A percentile compares a stretch with the other conserved stretches of the same genome.
These are phyloP conservation scores for Cheilosia vulpina DNA, from an alignment of 2,888 invertebrate genomes.

Conservation along the genomic window DNA sequence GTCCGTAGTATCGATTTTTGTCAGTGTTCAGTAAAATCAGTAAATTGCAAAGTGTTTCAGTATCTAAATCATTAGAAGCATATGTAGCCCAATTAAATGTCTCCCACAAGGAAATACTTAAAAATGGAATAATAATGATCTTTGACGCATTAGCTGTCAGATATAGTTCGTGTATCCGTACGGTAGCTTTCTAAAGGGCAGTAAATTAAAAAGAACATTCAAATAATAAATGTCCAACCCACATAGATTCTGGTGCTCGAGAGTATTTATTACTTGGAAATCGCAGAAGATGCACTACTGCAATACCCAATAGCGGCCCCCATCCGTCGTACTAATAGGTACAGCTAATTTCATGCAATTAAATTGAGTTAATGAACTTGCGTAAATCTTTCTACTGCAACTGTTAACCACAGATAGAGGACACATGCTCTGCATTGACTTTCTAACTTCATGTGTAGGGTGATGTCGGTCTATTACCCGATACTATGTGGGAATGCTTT, in stretches of 20 bases:
- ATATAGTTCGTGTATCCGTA: too few relatives aligned
- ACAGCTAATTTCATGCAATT: constrained; percentile 25
- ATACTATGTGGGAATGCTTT: not conserved
- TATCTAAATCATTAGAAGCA: not conserved
- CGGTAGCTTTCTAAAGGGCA: constrained; percentile 8
- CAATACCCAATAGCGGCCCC: not conserved
- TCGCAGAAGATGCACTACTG: not conserved
- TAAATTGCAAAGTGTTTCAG: not conserved
- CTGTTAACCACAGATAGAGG: not conserved
- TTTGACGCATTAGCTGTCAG: too few relatives aligned
- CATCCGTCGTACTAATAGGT: constrained; percentile 17
- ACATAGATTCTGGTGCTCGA: not conserved
- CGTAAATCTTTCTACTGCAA: constrained; percentile 27
- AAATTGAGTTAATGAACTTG: constrained; percentile 48
- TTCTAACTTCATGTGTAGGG: constrained; percentile 11
- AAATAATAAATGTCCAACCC: not conserved
- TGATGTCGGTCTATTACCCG: constrained; percentile 4
- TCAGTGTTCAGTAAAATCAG: too few relatives aligned
- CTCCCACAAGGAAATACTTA: not conserved
- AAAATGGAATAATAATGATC: too few relatives aligned
- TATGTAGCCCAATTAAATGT: not conserved
- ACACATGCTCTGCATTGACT: constrained; percentile 3
- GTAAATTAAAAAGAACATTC: not conserved
- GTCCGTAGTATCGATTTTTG: constrained; percentile 5
- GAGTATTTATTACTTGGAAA: too few relatives aligned